Evolutionary conservation across 2,797 vertebrate species (phyloP), one percentile per base, ranked within the genome.

Genomic region (Phrynocephalus forsythii): DNA sequence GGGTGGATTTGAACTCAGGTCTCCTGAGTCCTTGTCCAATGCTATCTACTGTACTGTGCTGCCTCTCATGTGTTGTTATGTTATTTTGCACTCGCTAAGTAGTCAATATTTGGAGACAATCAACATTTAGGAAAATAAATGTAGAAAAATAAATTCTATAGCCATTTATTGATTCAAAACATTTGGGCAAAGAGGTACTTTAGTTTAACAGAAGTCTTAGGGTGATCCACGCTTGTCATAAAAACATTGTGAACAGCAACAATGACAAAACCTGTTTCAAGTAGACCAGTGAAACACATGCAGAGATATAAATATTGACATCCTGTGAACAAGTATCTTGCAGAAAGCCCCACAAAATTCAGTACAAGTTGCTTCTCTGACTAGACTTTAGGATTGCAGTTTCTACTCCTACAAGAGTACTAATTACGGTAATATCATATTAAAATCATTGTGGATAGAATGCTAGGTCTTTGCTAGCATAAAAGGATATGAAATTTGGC

Each of bases 111-210:
- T 26, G 33, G 48, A 38, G 22, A 26, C 60, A 60, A 30, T 80
- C 78, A 72, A 30, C 52, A 60, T 60, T 69, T 66, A 66, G 33
- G 72, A 63, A 76, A 82, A 82, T 68, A 52, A 76, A 82, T 82
- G 67, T 56, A 33, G 38, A 33, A 38, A 28, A 48, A 28, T 73
- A 73, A 73, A 73, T 72, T 33, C 68, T 73, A 73, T 66, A 63
- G n/a, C 33, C 63, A 63, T 38, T 81, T 81, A 81, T 33, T 77
- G 8, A 84, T 84, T 44, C 26, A 28, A 85, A 77, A 85, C 28
- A 22, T 48, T 30, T 15, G 30, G 73, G 52, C 52, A 60, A 56
- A 26, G 20, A 18, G 24, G n/a, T 44, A 6, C 38, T 50, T 77
- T 50, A 50, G 75, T 78, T 67, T 50, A 85, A 85, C 44, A 78